Evolutionary conservation across 2,888 invertebrate species (phyloP).

Genomic region (Pseudococcus viburni): DNA sequence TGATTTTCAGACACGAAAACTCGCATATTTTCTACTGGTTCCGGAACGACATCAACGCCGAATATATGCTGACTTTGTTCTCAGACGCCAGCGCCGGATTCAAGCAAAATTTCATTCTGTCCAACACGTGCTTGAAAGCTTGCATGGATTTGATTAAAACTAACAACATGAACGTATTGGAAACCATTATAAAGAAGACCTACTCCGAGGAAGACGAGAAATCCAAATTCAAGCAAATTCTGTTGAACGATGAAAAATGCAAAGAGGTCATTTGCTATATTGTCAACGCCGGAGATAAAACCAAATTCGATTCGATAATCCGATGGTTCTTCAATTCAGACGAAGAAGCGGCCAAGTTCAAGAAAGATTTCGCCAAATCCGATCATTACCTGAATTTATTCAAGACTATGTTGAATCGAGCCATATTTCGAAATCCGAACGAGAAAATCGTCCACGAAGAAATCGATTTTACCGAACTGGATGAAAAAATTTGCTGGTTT

Average conservation of each 20-base stretch:
- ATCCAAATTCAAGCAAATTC: neutral
- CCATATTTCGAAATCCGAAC: neutral
- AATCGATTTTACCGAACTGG: conserved; percentile 10
- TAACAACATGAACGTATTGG: conserved; percentile 41
- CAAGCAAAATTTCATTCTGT: conserved; percentile 37
- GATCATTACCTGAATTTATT: conserved; percentile 15
- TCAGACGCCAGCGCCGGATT: conserved; percentile 23
- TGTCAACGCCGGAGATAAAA: neutral
- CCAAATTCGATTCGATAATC: conserved; percentile 36
- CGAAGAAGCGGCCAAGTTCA: neutral
- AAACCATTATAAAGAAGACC: neutral
- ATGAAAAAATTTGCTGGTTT: conserved; percentile 46
- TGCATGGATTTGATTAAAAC: conserved; percentile 32
- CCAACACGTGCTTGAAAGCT: conserved; percentile 16
- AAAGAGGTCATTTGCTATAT: neutral
- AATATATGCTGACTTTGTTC: conserved; percentile 37
- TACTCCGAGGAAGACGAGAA: conserved; percentile 16
- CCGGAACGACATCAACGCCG: conserved; percentile 50
- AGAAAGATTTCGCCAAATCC: neutral
- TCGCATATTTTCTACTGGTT: conserved; percentile 51
- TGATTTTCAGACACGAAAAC: conserved; percentile 33
- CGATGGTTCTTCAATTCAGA: conserved; percentile 11
- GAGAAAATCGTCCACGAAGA: conserved; percentile 16
- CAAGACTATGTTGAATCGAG: neutral
- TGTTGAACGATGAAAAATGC: conserved; percentile 43